These are phyloP conservation scores for Plumapathes pennacea DNA, from an alignment of 92 coral and sea anemone genomes.

Conservation along the genomic window DNA sequence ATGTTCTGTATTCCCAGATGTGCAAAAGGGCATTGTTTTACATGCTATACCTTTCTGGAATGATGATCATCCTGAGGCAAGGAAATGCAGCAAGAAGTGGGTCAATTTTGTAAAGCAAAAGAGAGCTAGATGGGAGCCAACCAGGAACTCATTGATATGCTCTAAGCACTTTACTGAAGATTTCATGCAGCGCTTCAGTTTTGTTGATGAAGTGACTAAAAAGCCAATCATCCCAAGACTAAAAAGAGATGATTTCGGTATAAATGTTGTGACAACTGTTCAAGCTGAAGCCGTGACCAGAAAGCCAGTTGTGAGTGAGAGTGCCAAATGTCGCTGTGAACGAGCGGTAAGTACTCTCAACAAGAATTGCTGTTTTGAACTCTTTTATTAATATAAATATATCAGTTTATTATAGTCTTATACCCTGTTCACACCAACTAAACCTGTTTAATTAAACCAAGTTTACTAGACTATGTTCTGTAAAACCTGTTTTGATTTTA, in stretches of 20 bases:
- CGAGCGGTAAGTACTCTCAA: neutral
- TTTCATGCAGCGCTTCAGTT: too few relatives aligned
- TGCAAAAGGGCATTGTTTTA: constrained; percentile 1
- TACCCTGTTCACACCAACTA: too few relatives aligned
- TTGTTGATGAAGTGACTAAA: neutral
- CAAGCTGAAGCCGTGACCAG: too few relatives aligned
- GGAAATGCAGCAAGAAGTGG: constrained; percentile 7
- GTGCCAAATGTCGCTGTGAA: too few relatives aligned
- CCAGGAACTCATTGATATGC: neutral
- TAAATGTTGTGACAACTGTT: neutral
- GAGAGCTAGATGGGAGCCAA: constrained; percentile 2
- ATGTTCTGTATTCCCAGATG: constrained; percentile 10
- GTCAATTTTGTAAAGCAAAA: neutral
- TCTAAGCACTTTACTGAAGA: neutral
- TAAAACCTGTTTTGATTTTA: too few relatives aligned
- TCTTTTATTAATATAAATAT: neutral
- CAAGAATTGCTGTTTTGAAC: neutral
- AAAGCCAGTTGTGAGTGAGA: too few relatives aligned
- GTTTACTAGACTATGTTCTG: too few relatives aligned
- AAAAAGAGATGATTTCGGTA: neutral
- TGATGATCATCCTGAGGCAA: constrained; percentile 16
- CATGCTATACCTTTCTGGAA: constrained; percentile 5
- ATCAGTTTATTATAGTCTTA: too few relatives aligned
- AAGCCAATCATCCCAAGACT: neutral
- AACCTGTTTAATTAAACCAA: too few relatives aligned